Evolutionary conservation across 2,888 invertebrate genomes (phyloP), one percentile per base, ranked within the genome.

Genomic region (Cheilosia vernalis): DNA sequence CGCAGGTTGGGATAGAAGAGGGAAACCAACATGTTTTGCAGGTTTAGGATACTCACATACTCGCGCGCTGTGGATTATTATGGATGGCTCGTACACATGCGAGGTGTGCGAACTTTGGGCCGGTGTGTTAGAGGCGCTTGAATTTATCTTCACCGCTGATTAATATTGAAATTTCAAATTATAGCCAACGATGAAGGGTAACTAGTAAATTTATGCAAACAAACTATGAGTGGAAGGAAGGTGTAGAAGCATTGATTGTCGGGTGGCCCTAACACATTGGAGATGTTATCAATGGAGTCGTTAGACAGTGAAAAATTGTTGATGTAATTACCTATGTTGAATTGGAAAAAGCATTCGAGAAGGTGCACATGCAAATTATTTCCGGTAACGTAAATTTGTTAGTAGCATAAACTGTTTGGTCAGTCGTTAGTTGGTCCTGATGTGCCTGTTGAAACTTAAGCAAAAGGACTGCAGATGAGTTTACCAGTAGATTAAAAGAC

Each of bases 61-160:
- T n/a, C 13, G 55, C 37, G 1, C 13, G 13, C n/a, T 56, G 40
- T 30, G 19, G 44, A 61, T 33, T 63, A 74, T 84, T 84, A 84
- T 70, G 63, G 49, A 80, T 80, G 80, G 60, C 70, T 64, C 42
- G 69, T 79, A 2, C 9, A 15, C 83, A 84, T 74, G 79, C 74
- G 69, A 84, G 69, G 37, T 10, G 17, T 49, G 19, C 21, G 47
- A n/a, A 58, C 60, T 53, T 42, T n/a, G 17, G 15, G 17, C 17
- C 13, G 58, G 3, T 47, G 56, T 21, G 30, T 10, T 30, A 58
- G 56, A 66, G 63, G 33, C 67, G 61, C 40, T 51, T 33, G 49
- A 27, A 82, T 72, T 61, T 82, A 82, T 61, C 47, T 61, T 82
- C 49, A 73, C 73, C 33, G 60, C 47, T 56, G 42, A 61, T 83